Conservation (phyloP, 2,888 invertebrate species). For the Argynnis bischoffii region DNA sequence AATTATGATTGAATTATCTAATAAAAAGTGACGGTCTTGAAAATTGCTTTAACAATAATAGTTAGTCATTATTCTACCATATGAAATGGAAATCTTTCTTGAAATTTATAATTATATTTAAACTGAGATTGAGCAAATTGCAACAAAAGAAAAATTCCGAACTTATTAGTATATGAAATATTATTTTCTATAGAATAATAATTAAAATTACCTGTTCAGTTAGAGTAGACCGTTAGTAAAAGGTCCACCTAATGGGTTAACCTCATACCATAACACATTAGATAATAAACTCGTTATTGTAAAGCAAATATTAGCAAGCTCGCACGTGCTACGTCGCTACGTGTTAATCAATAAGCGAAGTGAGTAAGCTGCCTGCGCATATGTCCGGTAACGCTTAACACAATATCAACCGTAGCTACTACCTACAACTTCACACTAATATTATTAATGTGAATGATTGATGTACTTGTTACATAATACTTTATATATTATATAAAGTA, state of each 20-base stretch:
- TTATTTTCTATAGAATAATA: not conserved
- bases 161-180: too few species aligned
- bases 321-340: constrained; percentile 20
- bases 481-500: too few species aligned
- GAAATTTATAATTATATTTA: not conserved
- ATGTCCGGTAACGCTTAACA: constrained; percentile 1
- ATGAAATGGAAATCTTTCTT: not conserved
- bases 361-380: constrained; percentile 11
- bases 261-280: constrained; percentile 13
- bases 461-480: too few species aligned
- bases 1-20: too few species aligned
- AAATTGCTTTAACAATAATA: too few species aligned
- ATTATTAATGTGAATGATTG: too few species aligned
- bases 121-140: not conserved
- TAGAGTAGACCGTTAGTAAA: constrained; percentile 5
- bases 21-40: too few species aligned
- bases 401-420: too few species aligned
- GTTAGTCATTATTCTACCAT: not conserved
- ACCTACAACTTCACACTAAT: too few species aligned
- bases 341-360: constrained; percentile 26
- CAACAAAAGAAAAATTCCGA: too few species aligned
- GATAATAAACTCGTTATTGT: constrained; percentile 22
- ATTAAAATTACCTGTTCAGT: not conserved
- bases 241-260: constrained; percentile 9
- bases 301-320: constrained; percentile 20